phyloP scores from a whole-genome alignment of 1,140 invertebrate species.

The Liolophura sinensis region DNA sequence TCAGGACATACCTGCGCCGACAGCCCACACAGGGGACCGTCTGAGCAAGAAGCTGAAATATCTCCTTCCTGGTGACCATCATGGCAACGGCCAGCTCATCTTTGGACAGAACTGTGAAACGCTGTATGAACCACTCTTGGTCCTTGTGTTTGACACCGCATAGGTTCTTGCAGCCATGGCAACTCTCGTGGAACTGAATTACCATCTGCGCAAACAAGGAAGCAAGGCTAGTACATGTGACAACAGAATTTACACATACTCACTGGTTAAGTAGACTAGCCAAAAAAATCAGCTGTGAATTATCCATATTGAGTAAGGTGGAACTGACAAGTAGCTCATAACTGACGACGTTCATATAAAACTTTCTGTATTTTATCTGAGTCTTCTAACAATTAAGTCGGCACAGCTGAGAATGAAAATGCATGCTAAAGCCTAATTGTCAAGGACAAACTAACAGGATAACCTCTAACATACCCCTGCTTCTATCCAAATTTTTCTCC shows the following conservation, averaged over 20 bases:
- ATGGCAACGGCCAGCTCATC: slow-evolving; percentile 79
- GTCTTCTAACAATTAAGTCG: too few relatives aligned
- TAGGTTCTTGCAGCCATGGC: slow-evolving; percentile 73
- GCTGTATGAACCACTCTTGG: slow-evolving; percentile 79
- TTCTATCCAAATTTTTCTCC: too few relatives aligned
- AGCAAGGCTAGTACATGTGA: neutral
- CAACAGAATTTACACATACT: slow-evolving; percentile 5
- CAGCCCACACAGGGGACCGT: slow-evolving; percentile 91
- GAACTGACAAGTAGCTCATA: too few relatives aligned
- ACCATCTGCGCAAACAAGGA: slow-evolving; percentile 73
- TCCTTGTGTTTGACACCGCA: slow-evolving; percentile 71
- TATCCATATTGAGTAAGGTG: too few relatives aligned
- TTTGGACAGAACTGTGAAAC: slow-evolving; percentile 76
- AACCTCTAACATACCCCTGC: too few relatives aligned
- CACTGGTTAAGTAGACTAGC: too few relatives aligned
- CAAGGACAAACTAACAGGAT: too few relatives aligned
- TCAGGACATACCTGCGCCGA: slow-evolving; percentile 72
- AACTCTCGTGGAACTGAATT: slow-evolving; percentile 83
- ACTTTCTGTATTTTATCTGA: neutral
- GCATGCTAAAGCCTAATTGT: too few relatives aligned
- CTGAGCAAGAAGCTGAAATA: slow-evolving; percentile 81
- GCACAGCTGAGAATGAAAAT: too few relatives aligned
- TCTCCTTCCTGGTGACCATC: slow-evolving; percentile 79
- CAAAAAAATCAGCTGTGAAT: too few relatives aligned
- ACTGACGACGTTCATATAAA: neutral